Evolutionary conservation across 1,140 invertebrate species (phyloP).

Genomic region (Drosophila tropicalis): DNA sequence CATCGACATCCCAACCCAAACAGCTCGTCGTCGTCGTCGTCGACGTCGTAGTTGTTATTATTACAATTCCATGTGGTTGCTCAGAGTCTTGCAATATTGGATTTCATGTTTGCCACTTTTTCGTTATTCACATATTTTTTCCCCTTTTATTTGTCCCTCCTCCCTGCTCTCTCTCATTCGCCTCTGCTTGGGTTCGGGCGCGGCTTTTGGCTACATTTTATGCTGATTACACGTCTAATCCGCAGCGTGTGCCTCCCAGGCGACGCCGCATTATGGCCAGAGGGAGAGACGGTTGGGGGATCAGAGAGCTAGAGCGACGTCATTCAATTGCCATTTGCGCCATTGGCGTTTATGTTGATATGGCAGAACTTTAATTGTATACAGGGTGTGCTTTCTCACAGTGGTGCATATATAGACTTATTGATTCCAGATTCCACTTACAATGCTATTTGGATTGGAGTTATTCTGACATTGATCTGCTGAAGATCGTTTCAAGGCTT

Average conservation of each 20-base stretch:
- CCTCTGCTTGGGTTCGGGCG: constrained; percentile 25
- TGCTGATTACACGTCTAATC: constrained; percentile 81
- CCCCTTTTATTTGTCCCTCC: too few relatives aligned
- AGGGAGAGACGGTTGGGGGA: constrained; percentile 7
- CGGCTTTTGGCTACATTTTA: constrained; percentile 74
- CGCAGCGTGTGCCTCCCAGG: constrained; percentile 67
- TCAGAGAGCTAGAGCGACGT: constrained; percentile 22
- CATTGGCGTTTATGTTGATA: constrained; percentile 63
- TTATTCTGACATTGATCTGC: too few relatives aligned
- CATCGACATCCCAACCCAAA: constrained; percentile 24
- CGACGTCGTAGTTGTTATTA: constrained; percentile 32
- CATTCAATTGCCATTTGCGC: constrained; percentile 71
- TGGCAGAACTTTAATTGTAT: constrained; percentile 55
- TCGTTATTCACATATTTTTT: constrained; percentile 23
- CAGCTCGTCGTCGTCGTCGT: constrained; percentile 25
- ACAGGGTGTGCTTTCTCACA: constrained; percentile 47
- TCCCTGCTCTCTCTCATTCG: not conserved
- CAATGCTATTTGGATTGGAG: too few relatives aligned
- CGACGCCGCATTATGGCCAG: not conserved
- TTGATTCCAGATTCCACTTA: too few relatives aligned
- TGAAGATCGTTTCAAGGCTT: too few relatives aligned
- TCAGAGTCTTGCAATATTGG: constrained; percentile 68
- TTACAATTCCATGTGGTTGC: constrained; percentile 58
- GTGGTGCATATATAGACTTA: too few relatives aligned
- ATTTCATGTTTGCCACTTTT: constrained; percentile 80